Conservation (phyloP, 2,797 vertebrate species). For the Pyrocephalus nanus region DNA sequence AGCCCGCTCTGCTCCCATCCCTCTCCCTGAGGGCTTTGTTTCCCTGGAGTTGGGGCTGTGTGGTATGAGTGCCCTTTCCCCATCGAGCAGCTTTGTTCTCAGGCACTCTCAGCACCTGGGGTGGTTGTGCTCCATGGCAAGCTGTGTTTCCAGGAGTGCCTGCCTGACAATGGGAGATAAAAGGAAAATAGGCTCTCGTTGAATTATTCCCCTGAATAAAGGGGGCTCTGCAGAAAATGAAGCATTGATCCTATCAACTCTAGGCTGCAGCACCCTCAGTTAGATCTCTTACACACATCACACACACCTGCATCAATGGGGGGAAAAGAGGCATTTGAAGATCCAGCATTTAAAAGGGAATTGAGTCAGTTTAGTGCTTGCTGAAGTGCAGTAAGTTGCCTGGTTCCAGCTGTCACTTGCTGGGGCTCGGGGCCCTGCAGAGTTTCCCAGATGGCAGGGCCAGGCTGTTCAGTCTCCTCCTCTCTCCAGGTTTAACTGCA, state of each 20-base stretch:
- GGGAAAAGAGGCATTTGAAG: slow-evolving; percentile 55
- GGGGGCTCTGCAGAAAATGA: slow-evolving; percentile 64
- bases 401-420: slow-evolving; percentile 57
- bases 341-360: slow-evolving; percentile 42
- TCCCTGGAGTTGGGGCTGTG: slow-evolving; percentile 20
- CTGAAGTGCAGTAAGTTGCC: slow-evolving; percentile 59
- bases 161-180: slow-evolving; percentile 67
- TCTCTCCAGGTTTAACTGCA: neutral
- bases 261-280: slow-evolving; percentile 37
- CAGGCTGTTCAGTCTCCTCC: neutral
- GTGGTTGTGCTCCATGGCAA: slow-evolving; percentile 37
- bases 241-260: slow-evolving; percentile 64
- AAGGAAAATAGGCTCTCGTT: slow-evolving; percentile 60
- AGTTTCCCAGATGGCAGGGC: slow-evolving; percentile 38
- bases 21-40: slow-evolving; percentile 53
- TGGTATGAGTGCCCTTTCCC: slow-evolving; percentile 31
- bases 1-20: neutral
- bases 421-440: slow-evolving; percentile 22
- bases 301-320: slow-evolving; percentile 59
- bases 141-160: slow-evolving; percentile 55
- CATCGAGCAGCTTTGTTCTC: slow-evolving; percentile 59
- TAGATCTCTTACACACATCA: slow-evolving; percentile 67
- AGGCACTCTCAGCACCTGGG: slow-evolving; percentile 61
- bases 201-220: slow-evolving; percentile 65
- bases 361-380: slow-evolving; percentile 59